Evolutionary conservation across 2,888 invertebrate genomes (phyloP).

Genomic region (Mesopsocus fuscifrons): DNA sequence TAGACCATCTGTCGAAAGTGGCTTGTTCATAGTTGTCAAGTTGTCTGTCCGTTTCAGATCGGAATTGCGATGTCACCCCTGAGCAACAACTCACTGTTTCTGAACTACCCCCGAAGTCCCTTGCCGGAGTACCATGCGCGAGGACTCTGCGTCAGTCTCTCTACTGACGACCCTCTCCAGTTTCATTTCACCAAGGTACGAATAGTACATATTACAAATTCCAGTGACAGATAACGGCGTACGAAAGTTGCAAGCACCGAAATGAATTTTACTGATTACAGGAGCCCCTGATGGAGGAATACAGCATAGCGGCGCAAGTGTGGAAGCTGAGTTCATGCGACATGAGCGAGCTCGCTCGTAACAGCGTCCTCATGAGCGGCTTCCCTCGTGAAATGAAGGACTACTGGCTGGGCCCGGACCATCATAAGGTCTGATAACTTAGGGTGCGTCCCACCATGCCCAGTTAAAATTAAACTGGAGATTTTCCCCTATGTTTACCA

Average conservation of each 20-base stretch:
- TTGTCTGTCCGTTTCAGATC: slow-evolving; percentile 29
- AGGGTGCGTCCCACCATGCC: too few relatives aligned
- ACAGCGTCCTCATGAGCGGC: slow-evolving; percentile 38
- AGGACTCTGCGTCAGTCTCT: slow-evolving; percentile 36
- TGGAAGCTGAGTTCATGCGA: slow-evolving; percentile 41
- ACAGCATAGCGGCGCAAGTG: slow-evolving; percentile 42
- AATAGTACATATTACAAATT: too few relatives aligned
- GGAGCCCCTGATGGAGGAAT: slow-evolving; percentile 45
- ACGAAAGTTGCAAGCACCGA: too few relatives aligned
- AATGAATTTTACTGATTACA: slow-evolving; percentile 14
- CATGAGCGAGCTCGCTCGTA: slow-evolving; percentile 40
- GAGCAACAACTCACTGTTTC: slow-evolving; percentile 41
- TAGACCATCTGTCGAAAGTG: too few relatives aligned
- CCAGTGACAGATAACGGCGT: too few relatives aligned
- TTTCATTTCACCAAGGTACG: slow-evolving; percentile 41
- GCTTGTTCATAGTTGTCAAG: too few relatives aligned
- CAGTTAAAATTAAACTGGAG: too few relatives aligned
- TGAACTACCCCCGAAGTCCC: slow-evolving; percentile 41
- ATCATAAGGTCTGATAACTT: slow-evolving; percentile 25
- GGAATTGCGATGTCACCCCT: slow-evolving; percentile 45
- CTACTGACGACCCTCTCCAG: slow-evolving; percentile 42
- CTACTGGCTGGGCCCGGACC: slow-evolving; percentile 40
- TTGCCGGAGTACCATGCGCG: slow-evolving; percentile 36
- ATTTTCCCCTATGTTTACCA: too few relatives aligned
- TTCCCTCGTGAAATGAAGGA: slow-evolving; percentile 38